Evolutionary conservation across 2,888 invertebrate species (phyloP), one percentile per base, ranked within the genome.

Genomic region (Rutpela maculata): DNA sequence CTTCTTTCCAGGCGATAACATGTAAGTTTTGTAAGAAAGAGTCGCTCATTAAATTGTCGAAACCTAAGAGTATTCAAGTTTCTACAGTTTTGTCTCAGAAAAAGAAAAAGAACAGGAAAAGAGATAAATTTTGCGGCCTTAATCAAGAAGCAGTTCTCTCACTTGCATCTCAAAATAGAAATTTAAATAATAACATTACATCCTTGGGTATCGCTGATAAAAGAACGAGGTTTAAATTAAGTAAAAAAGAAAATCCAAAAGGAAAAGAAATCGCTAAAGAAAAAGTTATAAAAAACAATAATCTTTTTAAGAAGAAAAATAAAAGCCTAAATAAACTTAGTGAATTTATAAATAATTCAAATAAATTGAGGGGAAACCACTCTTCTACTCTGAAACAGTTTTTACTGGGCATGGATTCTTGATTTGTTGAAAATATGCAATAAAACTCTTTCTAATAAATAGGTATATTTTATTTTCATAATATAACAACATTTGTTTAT

Each of bases 61-160:
- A 83, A 62, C 83, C 84, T 19, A 75, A 71, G 22, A 79, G 74
- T 57, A 38, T 56, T 0, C 77, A 80, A 19, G 26, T 4, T 12
- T 38, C 62, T 10, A 43, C 73, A 43, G 38, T 15, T n/a, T 55
- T 31, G 18, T 43, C 68, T 11, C 72, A 69, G 19, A 80, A 81
- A 62, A 79, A 82, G 74, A 88, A 87, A 69, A 90, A 86, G 76
- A 90, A 88, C 75, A 88, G 83, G 65, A 85, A 82, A 17, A 90
- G 86, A 78, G 90, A 91, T 78, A 89, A 86, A 83, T 90, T 88
- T 70, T 90, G 90, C 74, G 91, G 91, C 59, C 87, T 91, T 67
- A 89, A 89, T 77, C 50, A 82, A 79, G 79, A 78, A 70, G 75
- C 63, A 50, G 76, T 78, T 55, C 60, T 71, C 70, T 66, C 73